Base-by-base conservation (phyloP, 2,888 invertebrate species). In the Drosophila anomelani region DNA sequence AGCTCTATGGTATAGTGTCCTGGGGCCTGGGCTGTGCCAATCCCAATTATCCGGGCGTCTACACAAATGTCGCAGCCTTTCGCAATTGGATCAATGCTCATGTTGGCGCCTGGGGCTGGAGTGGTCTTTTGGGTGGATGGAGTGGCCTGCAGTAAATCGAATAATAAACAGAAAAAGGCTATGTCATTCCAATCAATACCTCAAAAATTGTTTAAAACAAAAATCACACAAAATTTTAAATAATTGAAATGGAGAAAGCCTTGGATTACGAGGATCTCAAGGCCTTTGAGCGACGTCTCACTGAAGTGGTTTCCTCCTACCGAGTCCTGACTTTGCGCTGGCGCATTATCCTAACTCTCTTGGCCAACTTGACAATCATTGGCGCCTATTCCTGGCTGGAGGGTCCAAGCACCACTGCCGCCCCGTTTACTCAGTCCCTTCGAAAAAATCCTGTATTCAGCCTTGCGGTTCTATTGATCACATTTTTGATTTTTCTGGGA, bases 1-100 rank as follows among this genome's bases (percentile, higher is more conserved):
- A 72, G 61, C 86, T 91, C 2, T 85, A 82, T 51, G 91, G 91
- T 20, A 85, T 91, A 17, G 91, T 91, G 10, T 91, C 91, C 54
- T 91, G 89, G 88, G 91, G 91, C 38, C 58, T 91, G 39, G 91
- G 91, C 54, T 91, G 91, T 49, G 91, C 90, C 3, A 79, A 89
- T 49, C 73, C 53, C 9, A 76, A 72, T n/a, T 91, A 79, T 80
- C 91, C 91, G 9, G 91, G 91, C 26, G 91, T 91, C 10, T 91
- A 91, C 53, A 76, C 84, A 3, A 88, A 73, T 49, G 90, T 91
- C 43, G 74, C 76, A 0, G 72, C 80, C 17, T 85, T 90, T 34
- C 76, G 90, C 10, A 71, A 72, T 23, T 91, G 91, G 91, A 89
- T 90, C 71, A 78, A 90, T 56, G 88, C 80, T 2, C 89, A 85